These are phyloP conservation scores for Anthopleura xanthogrammica DNA, from an alignment of 92 coral and sea anemone species.

Conservation along the genomic window DNA sequence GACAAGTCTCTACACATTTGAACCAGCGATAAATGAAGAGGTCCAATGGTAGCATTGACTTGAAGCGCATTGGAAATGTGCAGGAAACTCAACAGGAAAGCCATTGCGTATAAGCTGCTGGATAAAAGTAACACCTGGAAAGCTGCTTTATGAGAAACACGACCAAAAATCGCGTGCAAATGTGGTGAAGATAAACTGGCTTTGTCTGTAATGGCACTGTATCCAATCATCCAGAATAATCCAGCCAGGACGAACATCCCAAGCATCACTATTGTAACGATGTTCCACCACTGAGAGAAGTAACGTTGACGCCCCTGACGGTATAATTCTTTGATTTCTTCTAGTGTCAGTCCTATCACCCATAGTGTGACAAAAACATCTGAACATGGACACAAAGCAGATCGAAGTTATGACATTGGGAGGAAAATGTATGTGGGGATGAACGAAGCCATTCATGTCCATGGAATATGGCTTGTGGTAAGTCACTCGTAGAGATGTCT, in stretches of 20 bases:
- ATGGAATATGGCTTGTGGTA: background rate
- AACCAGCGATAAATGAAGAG: constrained; percentile 73
- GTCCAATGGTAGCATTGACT: constrained; percentile 64
- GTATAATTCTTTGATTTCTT: constrained; percentile 62
- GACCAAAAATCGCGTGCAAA: background rate
- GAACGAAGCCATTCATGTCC: background rate
- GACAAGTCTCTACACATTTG: constrained; percentile 71
- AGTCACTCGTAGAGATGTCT: background rate
- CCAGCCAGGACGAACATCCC: constrained; percentile 64
- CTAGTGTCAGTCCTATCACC: constrained; percentile 63
- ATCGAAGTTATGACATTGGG: background rate
- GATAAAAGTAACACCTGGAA: constrained; percentile 51
- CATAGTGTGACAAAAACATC: constrained; percentile 63
- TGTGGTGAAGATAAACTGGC: background rate
- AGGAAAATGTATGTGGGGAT: background rate
- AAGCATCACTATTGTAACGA: constrained; percentile 71
- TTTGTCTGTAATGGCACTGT: constrained; percentile 3
- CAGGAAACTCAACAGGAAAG: constrained; percentile 66
- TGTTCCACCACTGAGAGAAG: constrained; percentile 84
- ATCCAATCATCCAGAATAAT: constrained; percentile 62
- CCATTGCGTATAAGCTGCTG: constrained; percentile 69
- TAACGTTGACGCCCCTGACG: constrained; percentile 70
- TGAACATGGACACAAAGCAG: background rate
- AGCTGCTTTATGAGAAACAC: constrained; percentile 47
- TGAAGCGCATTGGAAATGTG: constrained; percentile 70